These are phyloP conservation scores for Pogonus chalceus DNA, from an alignment of 1,140 invertebrate genomes.

Conservation along the genomic window DNA sequence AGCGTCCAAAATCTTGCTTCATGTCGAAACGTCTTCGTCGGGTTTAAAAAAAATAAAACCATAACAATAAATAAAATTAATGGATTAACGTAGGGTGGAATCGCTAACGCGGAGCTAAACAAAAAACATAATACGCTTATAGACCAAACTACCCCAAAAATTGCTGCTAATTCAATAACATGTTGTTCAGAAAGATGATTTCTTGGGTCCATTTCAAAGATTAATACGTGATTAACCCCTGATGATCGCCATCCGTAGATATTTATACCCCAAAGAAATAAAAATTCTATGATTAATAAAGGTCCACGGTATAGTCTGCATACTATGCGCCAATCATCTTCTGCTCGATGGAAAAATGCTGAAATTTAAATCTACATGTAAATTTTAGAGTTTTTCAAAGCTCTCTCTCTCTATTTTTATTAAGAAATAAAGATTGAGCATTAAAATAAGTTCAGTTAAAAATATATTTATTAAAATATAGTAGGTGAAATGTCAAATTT, in stretches of 20 bases:
- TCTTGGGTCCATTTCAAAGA: constrained; percentile 96
- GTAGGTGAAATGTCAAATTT: too few relatives aligned
- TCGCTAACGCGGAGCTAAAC: constrained; percentile 76
- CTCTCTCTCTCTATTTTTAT: too few relatives aligned
- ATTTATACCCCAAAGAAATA: constrained; percentile 95
- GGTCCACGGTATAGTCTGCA: constrained; percentile 86
- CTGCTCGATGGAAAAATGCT: constrained; percentile 59
- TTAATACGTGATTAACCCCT: constrained; percentile 97
- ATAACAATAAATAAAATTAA: constrained; percentile 79
- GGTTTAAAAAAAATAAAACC: constrained; percentile 83
- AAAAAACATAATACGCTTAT: constrained; percentile 71
- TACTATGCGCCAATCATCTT: constrained; percentile 67
- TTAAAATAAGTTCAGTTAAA: too few relatives aligned
- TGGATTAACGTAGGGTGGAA: constrained; percentile 87
- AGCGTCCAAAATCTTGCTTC: constrained; percentile 81
- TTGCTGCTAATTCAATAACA: constrained; percentile 89
- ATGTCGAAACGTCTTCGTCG: constrained; percentile 82
- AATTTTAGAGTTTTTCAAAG: too few relatives aligned
- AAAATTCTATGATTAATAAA: constrained; percentile 83
- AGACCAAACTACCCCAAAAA: constrained; percentile 93
- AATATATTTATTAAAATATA: too few relatives aligned
- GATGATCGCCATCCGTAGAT: constrained; percentile 98
- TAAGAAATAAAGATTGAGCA: too few relatives aligned
- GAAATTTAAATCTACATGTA: too few relatives aligned
- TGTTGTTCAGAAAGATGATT: constrained; percentile 95